These are phyloP conservation scores for Python bivittatus DNA, from an alignment of 2,113 vertebrate genomes.

Conservation along the genomic window DNA sequence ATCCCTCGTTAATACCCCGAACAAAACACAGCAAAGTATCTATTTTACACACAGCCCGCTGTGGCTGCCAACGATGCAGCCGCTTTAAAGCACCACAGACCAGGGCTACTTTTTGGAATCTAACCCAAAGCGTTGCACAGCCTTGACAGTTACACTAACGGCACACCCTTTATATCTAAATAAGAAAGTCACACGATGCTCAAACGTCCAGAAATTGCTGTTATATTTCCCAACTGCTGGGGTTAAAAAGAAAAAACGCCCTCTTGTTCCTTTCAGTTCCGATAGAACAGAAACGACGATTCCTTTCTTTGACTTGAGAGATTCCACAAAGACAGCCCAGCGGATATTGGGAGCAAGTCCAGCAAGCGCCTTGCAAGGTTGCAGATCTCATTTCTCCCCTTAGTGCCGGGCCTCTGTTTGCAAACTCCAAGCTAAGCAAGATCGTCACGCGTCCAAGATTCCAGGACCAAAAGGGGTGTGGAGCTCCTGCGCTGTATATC, in stretches of 20 bases:
- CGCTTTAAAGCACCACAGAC: background rate
- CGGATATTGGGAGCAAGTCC: background rate
- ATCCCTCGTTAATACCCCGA: background rate
- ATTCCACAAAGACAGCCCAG: background rate
- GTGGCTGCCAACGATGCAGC: background rate
- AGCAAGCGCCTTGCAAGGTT: background rate
- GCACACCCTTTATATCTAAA: background rate
- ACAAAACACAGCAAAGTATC: background rate
- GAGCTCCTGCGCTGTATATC: background rate
- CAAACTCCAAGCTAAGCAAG: background rate
- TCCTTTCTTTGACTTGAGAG: background rate
- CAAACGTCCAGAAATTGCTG: background rate
- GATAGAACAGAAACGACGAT: background rate
- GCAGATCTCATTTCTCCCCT: background rate
- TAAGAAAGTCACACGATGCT: background rate
- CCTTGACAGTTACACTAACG: background rate
- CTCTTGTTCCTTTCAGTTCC: background rate
- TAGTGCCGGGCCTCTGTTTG: too few relatives aligned
- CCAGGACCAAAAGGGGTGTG: background rate
- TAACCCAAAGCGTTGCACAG: background rate
- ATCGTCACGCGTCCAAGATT: background rate
- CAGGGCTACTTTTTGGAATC: background rate
- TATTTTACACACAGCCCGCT: background rate
- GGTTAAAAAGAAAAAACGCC: rapidly evolving
- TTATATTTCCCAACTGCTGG: background rate